Evolutionary conservation across 2,888 invertebrate species (phyloP).

Genomic region (Ceramica pisi): DNA sequence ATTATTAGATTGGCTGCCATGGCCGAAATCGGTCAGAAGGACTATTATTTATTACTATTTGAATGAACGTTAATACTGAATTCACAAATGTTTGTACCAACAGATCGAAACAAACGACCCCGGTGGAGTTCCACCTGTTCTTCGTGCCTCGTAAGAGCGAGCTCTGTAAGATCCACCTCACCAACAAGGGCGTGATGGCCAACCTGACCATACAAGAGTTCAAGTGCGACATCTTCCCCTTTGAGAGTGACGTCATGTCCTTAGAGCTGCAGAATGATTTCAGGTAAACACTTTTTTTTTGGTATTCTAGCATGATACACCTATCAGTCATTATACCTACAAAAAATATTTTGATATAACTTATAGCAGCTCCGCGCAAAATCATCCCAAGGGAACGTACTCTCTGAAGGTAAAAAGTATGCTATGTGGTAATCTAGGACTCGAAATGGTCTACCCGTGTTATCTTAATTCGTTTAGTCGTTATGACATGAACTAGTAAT

Average conservation of each 20-base stretch:
- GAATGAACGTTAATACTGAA: too few species aligned
- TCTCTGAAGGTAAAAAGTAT: too few species aligned
- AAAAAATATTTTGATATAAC: too few species aligned
- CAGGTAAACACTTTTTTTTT: slow-evolving; percentile 84
- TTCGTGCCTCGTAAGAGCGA: slow-evolving; percentile 97
- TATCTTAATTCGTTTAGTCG: too few species aligned
- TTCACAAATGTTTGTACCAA: not conserved
- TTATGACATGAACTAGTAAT: too few species aligned
- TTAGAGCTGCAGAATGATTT: slow-evolving; percentile 96
- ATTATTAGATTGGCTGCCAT: too few species aligned
- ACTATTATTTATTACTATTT: too few species aligned
- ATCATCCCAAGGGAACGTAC: too few species aligned
- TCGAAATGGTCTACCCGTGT: too few species aligned
- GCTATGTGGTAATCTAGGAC: too few species aligned
- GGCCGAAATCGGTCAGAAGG: too few species aligned
- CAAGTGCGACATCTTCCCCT: slow-evolving; percentile 96
- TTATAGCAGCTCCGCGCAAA: too few species aligned
- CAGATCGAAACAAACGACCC: slow-evolving; percentile 80
- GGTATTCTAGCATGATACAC: not conserved
- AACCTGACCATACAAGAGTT: slow-evolving; percentile 96
- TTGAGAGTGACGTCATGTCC: slow-evolving; percentile 97
- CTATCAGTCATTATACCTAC: not conserved
- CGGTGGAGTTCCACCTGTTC: slow-evolving; percentile 95
- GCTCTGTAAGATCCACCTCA: slow-evolving; percentile 96
- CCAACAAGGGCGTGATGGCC: slow-evolving; percentile 95